phyloP scores from a whole-genome alignment of 2,888 invertebrate genomes.

The Lottia scabra region DNA sequence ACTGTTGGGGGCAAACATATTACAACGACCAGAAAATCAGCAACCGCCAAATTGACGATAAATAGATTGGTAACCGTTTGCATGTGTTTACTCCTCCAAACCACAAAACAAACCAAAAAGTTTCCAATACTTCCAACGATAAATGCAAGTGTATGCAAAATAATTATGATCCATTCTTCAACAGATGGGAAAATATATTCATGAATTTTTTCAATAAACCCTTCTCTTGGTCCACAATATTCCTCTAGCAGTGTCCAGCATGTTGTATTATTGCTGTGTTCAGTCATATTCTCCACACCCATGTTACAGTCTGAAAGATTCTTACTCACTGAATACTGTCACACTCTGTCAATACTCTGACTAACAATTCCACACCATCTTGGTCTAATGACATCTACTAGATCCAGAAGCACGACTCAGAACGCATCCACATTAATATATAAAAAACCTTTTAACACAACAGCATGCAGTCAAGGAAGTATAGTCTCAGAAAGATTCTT shows the following conservation, averaged over 20 bases:
- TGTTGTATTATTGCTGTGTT: background rate
- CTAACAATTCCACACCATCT: too few relatives aligned
- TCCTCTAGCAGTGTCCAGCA: background rate
- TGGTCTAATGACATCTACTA: too few relatives aligned
- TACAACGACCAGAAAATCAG: slow-evolving; percentile 88
- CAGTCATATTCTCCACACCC: too few relatives aligned
- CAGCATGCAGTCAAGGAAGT: too few relatives aligned
- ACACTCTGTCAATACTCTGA: too few relatives aligned
- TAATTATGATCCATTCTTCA: slow-evolving; percentile 84
- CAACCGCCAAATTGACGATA: slow-evolving; percentile 87
- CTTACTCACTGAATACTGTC: too few relatives aligned
- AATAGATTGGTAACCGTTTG: slow-evolving; percentile 94
- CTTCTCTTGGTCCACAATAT: slow-evolving; percentile 12
- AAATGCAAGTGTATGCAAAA: slow-evolving; percentile 83
- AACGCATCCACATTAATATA: too few relatives aligned
- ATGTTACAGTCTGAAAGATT: too few relatives aligned
- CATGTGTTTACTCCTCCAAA: slow-evolving; percentile 89
- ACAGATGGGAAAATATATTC: slow-evolving; percentile 54
- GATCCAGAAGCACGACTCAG: too few relatives aligned
- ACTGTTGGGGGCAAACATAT: slow-evolving; percentile 90
- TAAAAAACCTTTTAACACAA: too few relatives aligned
- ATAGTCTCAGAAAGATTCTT: too few relatives aligned
- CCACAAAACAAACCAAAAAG: slow-evolving; percentile 87
- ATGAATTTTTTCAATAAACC: slow-evolving; percentile 31
- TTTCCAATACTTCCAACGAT: slow-evolving; percentile 87